phyloP scores from a whole-genome alignment of 2,888 invertebrate genomes.

The Drosophila mimica region DNA sequence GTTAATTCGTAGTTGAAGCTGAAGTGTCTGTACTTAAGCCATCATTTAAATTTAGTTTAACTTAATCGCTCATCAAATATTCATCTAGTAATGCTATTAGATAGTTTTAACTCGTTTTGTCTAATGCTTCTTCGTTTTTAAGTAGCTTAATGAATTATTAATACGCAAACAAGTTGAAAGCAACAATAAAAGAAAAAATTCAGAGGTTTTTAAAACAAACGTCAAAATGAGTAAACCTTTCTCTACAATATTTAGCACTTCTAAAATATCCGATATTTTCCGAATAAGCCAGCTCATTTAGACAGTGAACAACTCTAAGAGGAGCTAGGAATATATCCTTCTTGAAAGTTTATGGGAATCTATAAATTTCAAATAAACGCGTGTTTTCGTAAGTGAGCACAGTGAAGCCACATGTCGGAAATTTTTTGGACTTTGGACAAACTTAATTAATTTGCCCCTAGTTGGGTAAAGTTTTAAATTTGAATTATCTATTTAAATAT shows the following conservation, averaged over 20 bases:
- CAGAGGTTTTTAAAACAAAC: background rate
- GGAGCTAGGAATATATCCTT: background rate
- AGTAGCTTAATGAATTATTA: background rate
- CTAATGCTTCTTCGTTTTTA: background rate
- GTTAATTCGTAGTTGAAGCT: slow-evolving; percentile 37
- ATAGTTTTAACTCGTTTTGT: background rate
- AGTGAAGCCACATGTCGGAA: background rate
- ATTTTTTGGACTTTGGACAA: background rate
- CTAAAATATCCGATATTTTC: background rate
- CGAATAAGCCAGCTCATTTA: background rate
- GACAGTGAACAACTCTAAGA: too few relatives aligned
- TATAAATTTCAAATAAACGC: background rate
- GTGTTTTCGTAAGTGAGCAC: background rate
- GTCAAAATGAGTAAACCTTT: too few relatives aligned
- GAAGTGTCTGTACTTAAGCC: slow-evolving; percentile 70
- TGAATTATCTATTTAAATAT: background rate
- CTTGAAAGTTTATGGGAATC: background rate
- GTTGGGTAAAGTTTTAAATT: background rate
- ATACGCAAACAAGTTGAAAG: slow-evolving; percentile 1
- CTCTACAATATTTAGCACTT: too few relatives aligned
- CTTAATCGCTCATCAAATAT: background rate
- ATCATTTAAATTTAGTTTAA: slow-evolving; percentile 8
- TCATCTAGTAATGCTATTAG: background rate
- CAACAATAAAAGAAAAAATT: slow-evolving; percentile 12
- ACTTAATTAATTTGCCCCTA: background rate